Evolutionary conservation across 1,140 invertebrate species (phyloP).

Genomic region (Brachionus asplanchnoidis): DNA sequence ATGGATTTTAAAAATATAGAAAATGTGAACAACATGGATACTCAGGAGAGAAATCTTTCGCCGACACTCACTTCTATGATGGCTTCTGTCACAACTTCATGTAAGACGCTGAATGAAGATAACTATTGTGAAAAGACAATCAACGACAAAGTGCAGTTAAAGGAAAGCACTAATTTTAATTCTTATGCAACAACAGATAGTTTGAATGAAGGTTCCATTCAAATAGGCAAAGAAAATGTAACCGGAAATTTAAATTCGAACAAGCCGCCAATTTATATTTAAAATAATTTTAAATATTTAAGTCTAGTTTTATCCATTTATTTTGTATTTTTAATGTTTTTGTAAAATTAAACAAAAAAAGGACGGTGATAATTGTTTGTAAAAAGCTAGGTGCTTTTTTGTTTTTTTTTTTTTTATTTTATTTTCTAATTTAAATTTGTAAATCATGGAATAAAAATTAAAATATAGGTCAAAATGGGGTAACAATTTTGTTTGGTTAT

Average conservation of each 20-base stretch:
- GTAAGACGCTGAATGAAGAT: conserved; percentile 14
- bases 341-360: neutral
- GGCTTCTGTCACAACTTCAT: conserved; percentile 6
- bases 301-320: neutral
- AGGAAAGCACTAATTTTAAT: conserved; percentile 16
- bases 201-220: neutral
- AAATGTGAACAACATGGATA: neutral
- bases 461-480: neutral
- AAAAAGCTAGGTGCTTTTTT: neutral
- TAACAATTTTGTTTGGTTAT: neutral
- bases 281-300: neutral
- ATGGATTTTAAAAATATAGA: conserved; percentile 10
- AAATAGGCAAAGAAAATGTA: neutral
- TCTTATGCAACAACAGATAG: neutral
- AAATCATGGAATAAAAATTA: neutral
- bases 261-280: conserved; percentile 35
- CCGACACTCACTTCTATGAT: neutral
- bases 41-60: neutral
- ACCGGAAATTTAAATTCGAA: neutral
- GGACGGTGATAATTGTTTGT: conserved; percentile 14
- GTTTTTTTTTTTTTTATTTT: neutral
- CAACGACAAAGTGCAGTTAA: neutral
- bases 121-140: neutral
- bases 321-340: neutral
- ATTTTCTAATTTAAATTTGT: neutral